Evolutionary conservation across 2,888 invertebrate species (phyloP), one percentile per base, ranked within the genome.

Genomic region (Mythimna loreyi): DNA sequence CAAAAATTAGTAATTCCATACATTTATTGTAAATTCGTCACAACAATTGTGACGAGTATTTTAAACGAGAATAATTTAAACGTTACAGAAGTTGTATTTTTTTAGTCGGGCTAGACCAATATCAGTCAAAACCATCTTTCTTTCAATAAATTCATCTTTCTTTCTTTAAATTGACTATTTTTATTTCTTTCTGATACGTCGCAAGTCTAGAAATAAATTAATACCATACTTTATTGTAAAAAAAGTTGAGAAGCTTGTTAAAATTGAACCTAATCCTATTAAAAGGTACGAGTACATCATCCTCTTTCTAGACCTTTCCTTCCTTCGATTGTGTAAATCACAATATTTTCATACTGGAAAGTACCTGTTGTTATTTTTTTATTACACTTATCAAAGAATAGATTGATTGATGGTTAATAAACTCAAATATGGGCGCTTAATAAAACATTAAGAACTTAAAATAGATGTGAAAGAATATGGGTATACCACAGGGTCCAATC

Each of bases 401-500:
- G 1, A 58, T 11, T 1, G 5, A n/a, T 57, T 6, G 3, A 1
- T 5, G 23, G 1, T 21, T n/a, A 33, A 53, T 16, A n/a, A 21
- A 21, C 25, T 3, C n/a, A 16, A 56, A 28, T 4, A 13, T 36
- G n/a, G n/a, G n/a, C n/a, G n/a, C n/a, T n/a, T n/a, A n/a, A n/a
- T n/a, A n/a, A n/a, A n/a, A 2, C n/a, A 21, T 13, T 40, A 13
- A 23, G 16, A 0, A 16, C 1, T 28, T 8, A 1, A 9, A 4
- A n/a, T n/a, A 25, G 7, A 1, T 2, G 3, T 30, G 13, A 1
- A 9, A 53, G 2, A 40, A 75, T 40, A 47, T 28, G 7, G 40
- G 75, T 5, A 23, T 75, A 5, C 43, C 21, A n/a, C 58, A 55
- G 6, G 59, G 59, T 49, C 9, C 5, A 30, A 16, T 13, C 3